phyloP scores from a whole-genome alignment of 2,113 vertebrate genomes.

The Chinchilla lanigera region DNA sequence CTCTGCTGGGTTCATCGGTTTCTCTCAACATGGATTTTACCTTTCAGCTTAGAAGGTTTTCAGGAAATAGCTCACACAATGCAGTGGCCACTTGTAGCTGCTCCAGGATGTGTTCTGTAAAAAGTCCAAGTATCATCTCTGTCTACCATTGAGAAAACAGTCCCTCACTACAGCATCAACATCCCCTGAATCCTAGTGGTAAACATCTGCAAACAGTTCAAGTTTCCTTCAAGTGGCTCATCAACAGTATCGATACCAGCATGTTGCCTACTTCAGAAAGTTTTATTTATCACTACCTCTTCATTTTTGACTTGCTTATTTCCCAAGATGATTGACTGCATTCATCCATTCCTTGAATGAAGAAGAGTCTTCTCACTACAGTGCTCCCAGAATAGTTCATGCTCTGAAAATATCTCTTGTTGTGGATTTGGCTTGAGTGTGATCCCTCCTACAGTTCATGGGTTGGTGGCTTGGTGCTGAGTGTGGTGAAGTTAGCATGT shows the following conservation, averaged over 20 bases:
- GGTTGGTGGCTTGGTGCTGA: not conserved
- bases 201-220: not conserved
- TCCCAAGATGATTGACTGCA: not conserved
- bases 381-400: not conserved
- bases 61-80: not conserved
- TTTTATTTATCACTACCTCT: not conserved
- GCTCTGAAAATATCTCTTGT: not conserved
- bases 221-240: not conserved
- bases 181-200: not conserved
- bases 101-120: not conserved
- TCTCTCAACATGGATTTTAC: too few relatives aligned
- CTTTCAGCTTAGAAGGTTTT: too few relatives aligned
- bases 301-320: not conserved
- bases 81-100: not conserved
- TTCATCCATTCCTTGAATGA: not conserved
- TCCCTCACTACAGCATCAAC: too few relatives aligned
- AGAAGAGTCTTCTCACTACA: not conserved
- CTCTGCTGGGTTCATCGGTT: too few relatives aligned
- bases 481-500: not conserved
- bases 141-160: not conserved
- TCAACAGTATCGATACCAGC: not conserved
- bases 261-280: not conserved
- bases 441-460: not conserved
- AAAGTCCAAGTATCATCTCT: not conserved
- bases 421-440: too few relatives aligned